Base-by-base conservation (phyloP, 2,797 vertebrate species). In the Adrianichthys oophorus region DNA sequence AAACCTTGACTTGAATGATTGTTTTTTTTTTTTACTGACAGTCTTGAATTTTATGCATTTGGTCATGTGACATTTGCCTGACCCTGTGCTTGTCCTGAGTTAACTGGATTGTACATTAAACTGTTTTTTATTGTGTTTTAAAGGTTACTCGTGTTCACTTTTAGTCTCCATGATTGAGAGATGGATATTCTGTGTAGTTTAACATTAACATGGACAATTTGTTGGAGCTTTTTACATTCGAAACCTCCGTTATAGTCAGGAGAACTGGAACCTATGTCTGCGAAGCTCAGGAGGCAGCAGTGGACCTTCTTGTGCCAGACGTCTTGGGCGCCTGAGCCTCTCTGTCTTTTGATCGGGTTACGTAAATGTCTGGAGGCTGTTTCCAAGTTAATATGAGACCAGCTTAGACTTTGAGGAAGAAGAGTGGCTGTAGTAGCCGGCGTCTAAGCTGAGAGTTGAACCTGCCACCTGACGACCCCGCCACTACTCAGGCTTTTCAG, bases 311-410 rank as follows among this genome's bases (percentile, higher is more conserved):
- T 37, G 32, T 37, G 46, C 61, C 76, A 63, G 78, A 75, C 65
- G 1, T 13, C 59, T 37, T 23, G 47, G 23, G 46, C 23, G 16
- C 19, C 51, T 80, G 68, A 83, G 71, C 78, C 74, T 61, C 53
- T 62, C 53, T 77, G 71, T 76, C 59, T 29, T 59, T 58, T 76
- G 65, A 81, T 85, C 68, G 37, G 64, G 84, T 89, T 82, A 68
- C 71, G 45, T 86, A 82, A 83, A 81, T 14, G 78, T 86, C 79
- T 85, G 44, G 49, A 70, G 55, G 65, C 50, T 48, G 57, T 70
- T 61, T 74, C 68, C 50, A 52, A 4, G 47, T 57, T 59, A 41
- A 52, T 42, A 13, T 37, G 55, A 64, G 62, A 58, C 17, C 7
- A 5, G 56, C 57, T 64, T 58, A 64, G 42, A 55, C 41, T 19